A percentile compares a stretch with the other conserved stretches of the same genome.
Evolutionary conservation across 2,797 vertebrate genomes (phyloP).

Genomic region (Potorous gilbertii): DNA sequence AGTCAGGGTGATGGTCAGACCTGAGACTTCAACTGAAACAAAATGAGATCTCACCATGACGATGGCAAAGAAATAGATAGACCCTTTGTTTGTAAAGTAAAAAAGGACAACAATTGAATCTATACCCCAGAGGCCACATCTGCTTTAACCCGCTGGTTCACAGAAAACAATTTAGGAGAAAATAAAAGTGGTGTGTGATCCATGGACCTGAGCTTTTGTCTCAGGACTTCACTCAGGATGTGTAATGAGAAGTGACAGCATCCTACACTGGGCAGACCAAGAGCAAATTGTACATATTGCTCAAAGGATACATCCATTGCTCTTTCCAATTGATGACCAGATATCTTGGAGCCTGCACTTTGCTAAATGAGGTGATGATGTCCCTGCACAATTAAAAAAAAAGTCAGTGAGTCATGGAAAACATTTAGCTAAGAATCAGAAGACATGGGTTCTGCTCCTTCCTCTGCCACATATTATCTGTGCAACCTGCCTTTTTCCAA

Average conservation of each 20-base stretch:
- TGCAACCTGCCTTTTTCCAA: not conserved
- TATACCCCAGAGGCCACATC: conserved; percentile 65
- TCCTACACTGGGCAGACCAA: conserved; percentile 68
- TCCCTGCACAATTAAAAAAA: not conserved
- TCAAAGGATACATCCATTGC: conserved; percentile 17
- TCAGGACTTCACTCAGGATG: conserved; percentile 75
- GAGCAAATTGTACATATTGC: conserved; percentile 30
- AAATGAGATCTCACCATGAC: accelerated
- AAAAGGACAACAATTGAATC: not conserved
- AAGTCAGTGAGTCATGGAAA: not conserved
- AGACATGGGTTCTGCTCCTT: not conserved
- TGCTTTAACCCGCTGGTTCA: conserved; percentile 75
- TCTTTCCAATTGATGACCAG: not conserved
- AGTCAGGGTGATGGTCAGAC: not conserved
- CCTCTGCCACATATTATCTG: not conserved
- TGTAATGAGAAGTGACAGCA: conserved; percentile 80
- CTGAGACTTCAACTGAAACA: not conserved
- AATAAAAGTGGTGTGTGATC: conserved; percentile 80
- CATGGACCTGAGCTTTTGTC: conserved; percentile 79
- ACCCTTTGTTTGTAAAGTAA: conserved; percentile 26
- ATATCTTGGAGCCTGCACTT: not conserved
- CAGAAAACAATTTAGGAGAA: conserved; percentile 57
- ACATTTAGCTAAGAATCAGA: not conserved
- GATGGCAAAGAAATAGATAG: not conserved
- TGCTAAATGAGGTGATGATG: not conserved